Percentiles rank a stretch among this genome's conserved stretches.
Conservation (phyloP, 2,113 vertebrate genomes). For the Xiphophorus maculatus region DNA sequence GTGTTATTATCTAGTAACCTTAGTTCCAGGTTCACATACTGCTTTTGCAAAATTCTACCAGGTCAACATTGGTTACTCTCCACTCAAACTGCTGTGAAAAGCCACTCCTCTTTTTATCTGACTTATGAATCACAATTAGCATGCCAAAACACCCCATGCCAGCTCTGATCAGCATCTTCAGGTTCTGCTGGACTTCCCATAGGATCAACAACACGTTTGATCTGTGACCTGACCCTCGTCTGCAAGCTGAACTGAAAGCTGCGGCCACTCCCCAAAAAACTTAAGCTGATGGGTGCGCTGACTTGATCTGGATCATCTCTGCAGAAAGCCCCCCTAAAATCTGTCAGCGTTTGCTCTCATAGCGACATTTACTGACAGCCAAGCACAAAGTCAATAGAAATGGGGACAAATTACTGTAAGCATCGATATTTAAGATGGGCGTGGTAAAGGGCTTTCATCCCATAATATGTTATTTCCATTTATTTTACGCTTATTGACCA, state of each 20-base stretch:
- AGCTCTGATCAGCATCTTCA: slow-evolving; percentile 47
- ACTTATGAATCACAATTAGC: slow-evolving; percentile 65
- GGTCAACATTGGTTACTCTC: slow-evolving; percentile 18
- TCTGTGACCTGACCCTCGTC: slow-evolving; percentile 25
- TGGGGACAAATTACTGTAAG: slow-evolving; percentile 75
- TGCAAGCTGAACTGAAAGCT: slow-evolving; percentile 17
- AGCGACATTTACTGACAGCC: slow-evolving; percentile 66
- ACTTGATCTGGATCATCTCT: slow-evolving; percentile 39
- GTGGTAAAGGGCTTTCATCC: slow-evolving; percentile 71
- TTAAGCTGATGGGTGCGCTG: slow-evolving; percentile 39
- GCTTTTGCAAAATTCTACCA: slow-evolving; percentile 14
- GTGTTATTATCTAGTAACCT: neutral
- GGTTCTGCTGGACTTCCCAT: slow-evolving; percentile 36
- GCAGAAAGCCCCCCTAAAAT: slow-evolving; percentile 49
- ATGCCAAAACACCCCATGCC: slow-evolving; percentile 47
- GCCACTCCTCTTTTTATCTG: slow-evolving; percentile 40
- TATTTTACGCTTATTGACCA: slow-evolving; percentile 65
- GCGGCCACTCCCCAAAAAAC: slow-evolving; percentile 13
- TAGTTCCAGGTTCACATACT: neutral
- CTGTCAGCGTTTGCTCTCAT: slow-evolving; percentile 75
- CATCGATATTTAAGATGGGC: slow-evolving; percentile 77
- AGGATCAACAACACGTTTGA: slow-evolving; percentile 44
- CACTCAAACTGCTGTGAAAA: slow-evolving; percentile 30
- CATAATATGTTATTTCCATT: slow-evolving; percentile 72
- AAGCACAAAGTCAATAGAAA: slow-evolving; percentile 78